A percentile compares a stretch with the other conserved stretches of the same genome.
These are phyloP conservation scores for Acromyrmex echinatior DNA, from an alignment of 1,140 invertebrate species.

Conservation along the genomic window DNA sequence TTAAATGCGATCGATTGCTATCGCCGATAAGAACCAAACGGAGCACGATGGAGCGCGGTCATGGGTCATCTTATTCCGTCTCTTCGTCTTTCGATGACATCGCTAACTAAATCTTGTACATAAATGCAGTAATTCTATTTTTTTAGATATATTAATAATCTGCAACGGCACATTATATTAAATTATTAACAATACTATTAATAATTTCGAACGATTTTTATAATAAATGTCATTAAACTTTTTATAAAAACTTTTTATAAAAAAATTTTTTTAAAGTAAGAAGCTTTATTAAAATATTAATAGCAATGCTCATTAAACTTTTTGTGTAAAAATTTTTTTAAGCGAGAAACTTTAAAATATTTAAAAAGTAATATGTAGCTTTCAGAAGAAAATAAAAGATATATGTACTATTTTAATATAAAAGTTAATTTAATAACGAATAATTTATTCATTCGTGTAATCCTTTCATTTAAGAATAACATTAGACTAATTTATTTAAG, in stretches of 20 bases:
- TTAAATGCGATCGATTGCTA: conserved; percentile 59
- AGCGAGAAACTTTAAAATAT: background rate
- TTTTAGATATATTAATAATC: background rate
- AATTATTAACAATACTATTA: no score
- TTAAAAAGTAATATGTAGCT: background rate
- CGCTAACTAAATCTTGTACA: background rate
- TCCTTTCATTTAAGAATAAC: background rate
- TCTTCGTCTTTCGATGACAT: background rate
- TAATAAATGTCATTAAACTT: background rate
- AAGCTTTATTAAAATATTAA: background rate
- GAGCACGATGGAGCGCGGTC: conserved; percentile 18
- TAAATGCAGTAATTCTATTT: background rate
- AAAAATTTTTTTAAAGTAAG: background rate
- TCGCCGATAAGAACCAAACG: conserved; percentile 34
- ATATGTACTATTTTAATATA: background rate
- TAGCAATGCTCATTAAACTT: background rate
- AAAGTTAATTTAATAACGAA: background rate
- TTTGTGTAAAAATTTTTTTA: background rate
- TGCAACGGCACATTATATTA: no score
- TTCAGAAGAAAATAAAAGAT: background rate
- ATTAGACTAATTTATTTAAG: background rate
- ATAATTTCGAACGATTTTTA: background rate
- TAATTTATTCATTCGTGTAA: no score
- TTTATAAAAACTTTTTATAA: no score
- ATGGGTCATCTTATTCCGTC: conserved; percentile 56